Evolutionary conservation across 1,140 invertebrate species (phyloP).

Genomic region (Drosophila chauvacae): DNA sequence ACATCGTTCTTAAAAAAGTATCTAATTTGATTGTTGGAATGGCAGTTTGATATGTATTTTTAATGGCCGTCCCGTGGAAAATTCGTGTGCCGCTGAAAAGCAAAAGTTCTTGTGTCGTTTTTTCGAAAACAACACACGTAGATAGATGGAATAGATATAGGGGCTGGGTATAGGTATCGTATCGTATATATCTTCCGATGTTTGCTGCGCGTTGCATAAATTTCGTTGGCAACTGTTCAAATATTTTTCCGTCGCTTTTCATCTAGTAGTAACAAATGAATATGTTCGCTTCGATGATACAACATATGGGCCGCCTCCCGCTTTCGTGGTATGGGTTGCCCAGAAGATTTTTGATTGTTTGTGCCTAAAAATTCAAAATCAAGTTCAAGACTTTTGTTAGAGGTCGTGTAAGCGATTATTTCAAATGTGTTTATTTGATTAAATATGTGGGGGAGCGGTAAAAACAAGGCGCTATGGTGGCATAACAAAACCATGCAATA

Average conservation of each 20-base stretch:
- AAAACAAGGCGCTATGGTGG: background rate
- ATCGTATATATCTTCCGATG: slow-evolving; percentile 44
- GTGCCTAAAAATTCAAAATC: slow-evolving; percentile 62
- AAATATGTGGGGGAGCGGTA: background rate
- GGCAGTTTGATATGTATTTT: slow-evolving; percentile 35
- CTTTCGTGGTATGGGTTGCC: slow-evolving; percentile 5
- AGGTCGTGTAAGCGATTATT: slow-evolving; percentile 35
- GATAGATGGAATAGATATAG: slow-evolving; percentile 23
- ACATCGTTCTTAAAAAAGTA: slow-evolving; percentile 15
- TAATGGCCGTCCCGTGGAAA: slow-evolving; percentile 42
- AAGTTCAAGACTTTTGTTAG: slow-evolving; percentile 72
- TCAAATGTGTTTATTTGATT: slow-evolving; percentile 27
- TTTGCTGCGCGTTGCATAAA: slow-evolving; percentile 69
- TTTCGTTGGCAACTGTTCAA: slow-evolving; percentile 74
- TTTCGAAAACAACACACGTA: slow-evolving; percentile 38
- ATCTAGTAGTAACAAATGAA: slow-evolving; percentile 67
- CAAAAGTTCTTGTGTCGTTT: slow-evolving; percentile 31
- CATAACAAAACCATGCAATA: slow-evolving; percentile 7
- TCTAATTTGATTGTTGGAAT: slow-evolving; percentile 46
- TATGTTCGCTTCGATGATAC: slow-evolving; percentile 64
- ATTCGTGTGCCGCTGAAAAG: slow-evolving; percentile 54
- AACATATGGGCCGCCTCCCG: slow-evolving; percentile 30
- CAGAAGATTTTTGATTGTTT: slow-evolving; percentile 29
- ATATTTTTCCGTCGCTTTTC: slow-evolving; percentile 65
- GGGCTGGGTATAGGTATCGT: slow-evolving; percentile 26